These are phyloP conservation scores for Nymphalis polychloros DNA, from an alignment of 2,888 invertebrate species.

Conservation along the genomic window DNA sequence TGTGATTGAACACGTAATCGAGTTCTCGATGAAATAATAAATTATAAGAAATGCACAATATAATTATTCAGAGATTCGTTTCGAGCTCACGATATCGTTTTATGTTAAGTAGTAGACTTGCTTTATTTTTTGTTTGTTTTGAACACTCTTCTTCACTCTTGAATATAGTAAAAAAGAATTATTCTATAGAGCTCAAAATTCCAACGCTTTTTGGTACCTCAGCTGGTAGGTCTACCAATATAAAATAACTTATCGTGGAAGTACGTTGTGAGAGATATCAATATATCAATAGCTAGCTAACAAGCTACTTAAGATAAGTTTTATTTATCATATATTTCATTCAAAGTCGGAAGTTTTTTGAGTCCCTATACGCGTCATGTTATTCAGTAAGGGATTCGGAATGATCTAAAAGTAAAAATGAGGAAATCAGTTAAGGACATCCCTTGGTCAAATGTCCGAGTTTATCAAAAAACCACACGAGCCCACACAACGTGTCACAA, in stretches of 20 bases:
- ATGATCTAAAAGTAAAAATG: constrained; percentile 12
- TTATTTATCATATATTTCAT: background rate
- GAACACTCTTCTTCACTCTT: background rate
- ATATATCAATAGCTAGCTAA: background rate
- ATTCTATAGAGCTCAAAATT: background rate
- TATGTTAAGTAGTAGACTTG: background rate
- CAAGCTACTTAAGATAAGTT: background rate
- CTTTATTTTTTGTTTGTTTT: background rate
- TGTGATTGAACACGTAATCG: background rate
- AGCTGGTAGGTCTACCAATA: background rate
- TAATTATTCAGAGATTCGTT: background rate
- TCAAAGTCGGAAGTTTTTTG: background rate
- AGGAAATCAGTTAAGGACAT: constrained; percentile 39
- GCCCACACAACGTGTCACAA: background rate
- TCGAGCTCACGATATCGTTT: background rate
- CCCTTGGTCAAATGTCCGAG: constrained; percentile 20
- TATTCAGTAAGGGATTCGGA: constrained; percentile 18
- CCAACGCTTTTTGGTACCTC: background rate
- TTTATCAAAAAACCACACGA: constrained; percentile 15
- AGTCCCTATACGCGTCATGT: background rate
- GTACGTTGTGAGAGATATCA: background rate
- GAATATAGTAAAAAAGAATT: background rate
- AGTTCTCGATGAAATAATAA: constrained; percentile 7
- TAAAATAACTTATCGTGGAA: background rate
- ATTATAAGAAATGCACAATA: background rate